Conservation (phyloP, 92 coral and sea anemone species). For the Siderastrea siderea region DNA sequence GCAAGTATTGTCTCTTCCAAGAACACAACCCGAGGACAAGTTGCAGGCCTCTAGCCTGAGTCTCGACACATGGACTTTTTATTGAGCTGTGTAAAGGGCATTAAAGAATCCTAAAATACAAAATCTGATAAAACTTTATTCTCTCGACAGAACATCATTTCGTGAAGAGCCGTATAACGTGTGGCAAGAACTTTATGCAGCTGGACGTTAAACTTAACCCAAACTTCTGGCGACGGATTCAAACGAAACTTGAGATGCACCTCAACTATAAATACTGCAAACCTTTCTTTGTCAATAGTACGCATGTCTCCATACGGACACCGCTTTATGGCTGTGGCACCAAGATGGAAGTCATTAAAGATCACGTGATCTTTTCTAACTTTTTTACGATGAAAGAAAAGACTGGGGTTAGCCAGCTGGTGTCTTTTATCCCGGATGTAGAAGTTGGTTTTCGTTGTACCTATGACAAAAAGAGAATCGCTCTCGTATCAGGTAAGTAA, state of each 20-base stretch:
- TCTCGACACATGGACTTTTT: too few species aligned
- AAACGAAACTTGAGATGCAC: slow-evolving; percentile 22
- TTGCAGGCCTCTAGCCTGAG: too few species aligned
- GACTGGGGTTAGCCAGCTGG: slow-evolving; percentile 6
- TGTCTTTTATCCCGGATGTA: slow-evolving; percentile 35
- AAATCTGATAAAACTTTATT: neutral
- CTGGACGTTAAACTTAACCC: slow-evolving; percentile 19
- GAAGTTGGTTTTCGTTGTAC: slow-evolving; percentile 34
- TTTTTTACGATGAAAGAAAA: slow-evolving; percentile 23
- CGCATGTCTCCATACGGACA: slow-evolving; percentile 61
- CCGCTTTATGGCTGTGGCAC: slow-evolving; percentile 78
- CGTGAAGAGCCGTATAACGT: slow-evolving; percentile 21
- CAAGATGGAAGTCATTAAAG: slow-evolving; percentile 35
- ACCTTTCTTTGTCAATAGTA: slow-evolving; percentile 46
- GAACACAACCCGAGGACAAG: too few species aligned
- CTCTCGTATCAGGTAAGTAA: neutral
- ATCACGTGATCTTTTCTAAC: slow-evolving; percentile 60
- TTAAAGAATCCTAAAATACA: too few species aligned
- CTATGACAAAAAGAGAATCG: slow-evolving; percentile 3
- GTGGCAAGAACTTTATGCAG: slow-evolving; percentile 19
- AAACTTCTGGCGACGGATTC: slow-evolving; percentile 14
- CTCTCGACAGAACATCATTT: neutral
- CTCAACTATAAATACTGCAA: slow-evolving; percentile 23
- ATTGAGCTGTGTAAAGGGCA: too few species aligned
- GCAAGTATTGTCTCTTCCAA: too few species aligned